Evolutionary conservation across 2,113 vertebrate genomes (phyloP).

Genomic region (Prionailurus viverrinus): DNA sequence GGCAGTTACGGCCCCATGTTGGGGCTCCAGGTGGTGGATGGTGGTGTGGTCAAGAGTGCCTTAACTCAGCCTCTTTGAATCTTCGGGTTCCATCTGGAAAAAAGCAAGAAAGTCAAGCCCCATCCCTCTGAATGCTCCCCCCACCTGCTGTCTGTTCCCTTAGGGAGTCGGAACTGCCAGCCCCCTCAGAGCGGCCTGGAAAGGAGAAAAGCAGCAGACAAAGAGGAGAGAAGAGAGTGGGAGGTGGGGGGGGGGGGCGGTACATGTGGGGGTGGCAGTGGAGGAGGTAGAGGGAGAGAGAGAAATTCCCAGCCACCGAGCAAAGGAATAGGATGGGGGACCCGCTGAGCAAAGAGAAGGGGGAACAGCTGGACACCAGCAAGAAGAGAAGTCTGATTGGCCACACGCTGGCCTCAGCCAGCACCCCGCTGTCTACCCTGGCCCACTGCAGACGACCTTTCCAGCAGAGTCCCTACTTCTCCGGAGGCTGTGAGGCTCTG

Average conservation of each 20-base stretch:
- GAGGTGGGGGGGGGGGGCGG: too few species aligned
- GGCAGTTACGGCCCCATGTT: neutral
- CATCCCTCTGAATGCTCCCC: neutral
- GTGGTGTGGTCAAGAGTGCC: neutral
- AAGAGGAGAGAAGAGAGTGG: neutral
- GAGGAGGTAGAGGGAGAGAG: neutral
- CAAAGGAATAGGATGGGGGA: neutral
- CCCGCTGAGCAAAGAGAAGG: conserved; percentile 20
- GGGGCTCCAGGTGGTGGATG: too few species aligned
- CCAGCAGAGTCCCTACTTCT: neutral
- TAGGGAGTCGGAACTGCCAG: too few species aligned
- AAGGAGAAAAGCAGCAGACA: neutral
- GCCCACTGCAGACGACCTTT: neutral
- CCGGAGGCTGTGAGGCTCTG: neutral
- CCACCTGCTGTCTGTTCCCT: neutral
- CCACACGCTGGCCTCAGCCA: neutral
- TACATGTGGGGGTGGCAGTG: rapidly evolving
- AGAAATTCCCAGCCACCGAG: neutral
- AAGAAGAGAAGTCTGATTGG: conserved; percentile 62
- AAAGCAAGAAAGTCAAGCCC: neutral
- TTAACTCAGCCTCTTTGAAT: neutral
- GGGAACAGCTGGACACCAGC: neutral
- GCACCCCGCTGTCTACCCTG: neutral
- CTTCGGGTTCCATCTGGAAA: neutral
- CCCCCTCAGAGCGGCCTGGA: neutral